Evolutionary conservation across 2,113 vertebrate genomes (phyloP).

Genomic region (Cyanocitta stelleri): DNA sequence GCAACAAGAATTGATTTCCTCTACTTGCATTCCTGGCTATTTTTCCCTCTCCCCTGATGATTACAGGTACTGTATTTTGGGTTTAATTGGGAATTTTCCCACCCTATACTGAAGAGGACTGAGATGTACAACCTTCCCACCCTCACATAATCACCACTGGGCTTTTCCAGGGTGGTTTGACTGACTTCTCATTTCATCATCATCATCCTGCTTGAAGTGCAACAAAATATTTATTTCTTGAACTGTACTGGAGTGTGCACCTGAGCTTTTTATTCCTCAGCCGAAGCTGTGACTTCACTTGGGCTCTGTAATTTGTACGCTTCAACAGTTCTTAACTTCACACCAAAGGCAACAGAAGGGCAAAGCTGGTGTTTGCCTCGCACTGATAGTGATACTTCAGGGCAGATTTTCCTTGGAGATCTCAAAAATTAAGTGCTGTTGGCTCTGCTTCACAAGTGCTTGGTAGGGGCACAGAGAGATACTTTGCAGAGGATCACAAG

Average conservation of each 20-base stretch:
- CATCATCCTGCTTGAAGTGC: neutral
- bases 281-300: neutral
- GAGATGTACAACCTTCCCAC: neutral
- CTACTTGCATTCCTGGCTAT: neutral
- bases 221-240: neutral
- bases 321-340: neutral
- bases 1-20: slow-evolving; percentile 18
- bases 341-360: neutral
- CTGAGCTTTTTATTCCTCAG: neutral
- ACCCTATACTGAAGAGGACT: neutral
- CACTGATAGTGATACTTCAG: neutral
- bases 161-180: neutral
- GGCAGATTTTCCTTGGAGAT: neutral
- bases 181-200: neutral
- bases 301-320: neutral
- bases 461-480: too few species aligned
- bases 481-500: neutral
- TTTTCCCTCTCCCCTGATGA: neutral
- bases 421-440: neutral
- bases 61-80: neutral
- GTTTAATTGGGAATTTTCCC: slow-evolving; percentile 25
- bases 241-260: too few species aligned
- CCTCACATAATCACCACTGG: neutral
- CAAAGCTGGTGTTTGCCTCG: neutral
- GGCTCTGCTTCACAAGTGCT: neutral